Base-by-base conservation (phyloP, 2,888 invertebrate species). In the Cryptus armator region DNA sequence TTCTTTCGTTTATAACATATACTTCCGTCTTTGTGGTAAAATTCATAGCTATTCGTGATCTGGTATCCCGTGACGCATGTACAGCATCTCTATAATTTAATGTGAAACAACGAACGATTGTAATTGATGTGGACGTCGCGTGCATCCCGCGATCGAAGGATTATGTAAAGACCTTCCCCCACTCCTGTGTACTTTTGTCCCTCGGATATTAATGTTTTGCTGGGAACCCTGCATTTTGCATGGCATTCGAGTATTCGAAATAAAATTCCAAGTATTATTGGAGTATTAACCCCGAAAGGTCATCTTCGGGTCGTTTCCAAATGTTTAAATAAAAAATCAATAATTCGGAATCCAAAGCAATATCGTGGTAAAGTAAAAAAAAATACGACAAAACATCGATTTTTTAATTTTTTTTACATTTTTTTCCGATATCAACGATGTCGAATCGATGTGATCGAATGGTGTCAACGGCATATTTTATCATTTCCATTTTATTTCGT, bases 81-180 rank as follows among this genome's bases (percentile, higher is more conserved):
- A 29, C 43, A 10, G 37, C 56, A 56, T 66, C 72, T 66, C 59
- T 84, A 72, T 68, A 84, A 84, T 84, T 84, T 72, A 62, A 77
- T 78, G 77, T 32, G 51, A 51, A 59, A 29, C 59, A 43, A 14
- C 16, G 7, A 66, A 74, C 71, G 43, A 80, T 71, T 75, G 53
- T 67, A 76, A 84, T 80, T 76, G 76, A 70, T n/a, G 59, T 12
- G 72, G 67, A 81, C 80, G 76, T 80, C 59, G 83, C 83, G 80
- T 84, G 80, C 44, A 43, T 68, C 29, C 19, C 64, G 75, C 83
- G 74, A 72, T 70, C 71, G 48, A 64, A 66, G 48, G 16, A 67
- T 84, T 84, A 80, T 72, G 72, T 80, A 74, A 78, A 75, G 19
- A 14, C 51, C 19, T 7, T 10, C 10, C 19, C 10, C 19, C 48